Conservation (phyloP, 2,113 vertebrate genomes). For the Cynopterus brachyotis region DNA sequence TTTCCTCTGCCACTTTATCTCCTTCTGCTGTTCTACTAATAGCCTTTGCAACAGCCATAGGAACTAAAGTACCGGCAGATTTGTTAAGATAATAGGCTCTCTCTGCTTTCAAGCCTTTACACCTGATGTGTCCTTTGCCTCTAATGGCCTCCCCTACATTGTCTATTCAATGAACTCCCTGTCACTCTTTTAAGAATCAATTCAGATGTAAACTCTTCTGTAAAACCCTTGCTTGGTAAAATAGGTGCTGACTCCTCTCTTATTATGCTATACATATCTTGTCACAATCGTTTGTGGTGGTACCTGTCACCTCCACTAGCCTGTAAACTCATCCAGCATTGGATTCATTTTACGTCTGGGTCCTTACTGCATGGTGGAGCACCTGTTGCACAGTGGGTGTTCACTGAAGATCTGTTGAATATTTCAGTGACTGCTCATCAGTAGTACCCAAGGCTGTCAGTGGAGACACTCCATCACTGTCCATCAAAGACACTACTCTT, state of each 20-base stretch:
- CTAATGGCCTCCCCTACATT: background rate
- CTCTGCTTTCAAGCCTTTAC: constrained; percentile 20
- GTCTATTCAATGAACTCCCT: constrained; percentile 30
- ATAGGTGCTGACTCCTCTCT: constrained; percentile 26
- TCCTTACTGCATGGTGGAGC: background rate
- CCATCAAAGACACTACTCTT: background rate
- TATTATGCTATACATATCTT: background rate
- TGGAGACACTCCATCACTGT: background rate
- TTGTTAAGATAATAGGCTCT: constrained; percentile 32
- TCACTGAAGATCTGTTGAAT: background rate
- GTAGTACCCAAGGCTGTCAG: background rate
- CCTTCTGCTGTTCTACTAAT: constrained; percentile 15
- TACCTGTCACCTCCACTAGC: background rate
- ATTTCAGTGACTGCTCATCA: background rate
- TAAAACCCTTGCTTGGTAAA: constrained; percentile 29
- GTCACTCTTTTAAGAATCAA: constrained; percentile 52
- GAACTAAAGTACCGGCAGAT: background rate
- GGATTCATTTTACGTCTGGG: background rate
- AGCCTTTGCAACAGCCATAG: background rate
- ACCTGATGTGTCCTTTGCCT: constrained; percentile 2
- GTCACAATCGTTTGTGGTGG: background rate
- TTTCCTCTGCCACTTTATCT: constrained; percentile 13
- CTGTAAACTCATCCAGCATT: background rate
- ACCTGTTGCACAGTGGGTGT: background rate
- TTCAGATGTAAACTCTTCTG: constrained; percentile 38